Evolutionary conservation across 2,113 vertebrate species (phyloP).

Genomic region (Scartelaos histophorus): DNA sequence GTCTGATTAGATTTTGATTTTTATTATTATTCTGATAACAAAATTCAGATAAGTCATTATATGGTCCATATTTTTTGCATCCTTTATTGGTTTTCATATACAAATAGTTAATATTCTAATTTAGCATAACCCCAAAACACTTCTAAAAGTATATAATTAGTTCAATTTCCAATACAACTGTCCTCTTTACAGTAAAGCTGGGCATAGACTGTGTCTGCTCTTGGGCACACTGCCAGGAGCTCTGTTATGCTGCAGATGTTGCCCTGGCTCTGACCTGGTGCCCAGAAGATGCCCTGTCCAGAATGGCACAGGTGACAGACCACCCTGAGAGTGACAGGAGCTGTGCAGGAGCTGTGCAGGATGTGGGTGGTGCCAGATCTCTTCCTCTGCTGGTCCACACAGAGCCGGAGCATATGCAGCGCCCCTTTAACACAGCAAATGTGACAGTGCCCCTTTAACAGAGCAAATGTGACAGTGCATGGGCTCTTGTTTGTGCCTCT

Average conservation of each 20-base stretch:
- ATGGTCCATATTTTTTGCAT: neutral
- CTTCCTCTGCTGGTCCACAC: conserved; percentile 44
- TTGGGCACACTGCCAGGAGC: conserved; percentile 59
- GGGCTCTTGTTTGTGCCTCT: conserved; percentile 10
- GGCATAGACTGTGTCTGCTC: conserved; percentile 22
- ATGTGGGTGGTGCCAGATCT: conserved; percentile 57
- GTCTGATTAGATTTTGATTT: no score
- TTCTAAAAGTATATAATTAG: neutral
- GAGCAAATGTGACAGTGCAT: conserved; percentile 19
- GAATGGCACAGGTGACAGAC: conserved; percentile 65
- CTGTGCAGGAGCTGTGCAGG: conserved; percentile 59
- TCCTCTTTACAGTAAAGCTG: neutral
- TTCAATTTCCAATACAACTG: neutral
- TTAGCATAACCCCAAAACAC: neutral
- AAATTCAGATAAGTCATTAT: neutral
- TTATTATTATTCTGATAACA: neutral
- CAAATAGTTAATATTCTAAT: neutral
- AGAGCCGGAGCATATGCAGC: conserved; percentile 22
- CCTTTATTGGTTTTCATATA: no score
- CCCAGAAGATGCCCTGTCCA: conserved; percentile 25
- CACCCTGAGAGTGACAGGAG: conserved; percentile 62
- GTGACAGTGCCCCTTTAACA: conserved; percentile 20
- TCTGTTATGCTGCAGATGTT: conserved; percentile 75
- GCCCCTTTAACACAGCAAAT: conserved; percentile 23
- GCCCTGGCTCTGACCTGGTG: conserved; percentile 26